These are phyloP conservation scores for Sphecodes monilicornis DNA, from an alignment of 2,888 invertebrate genomes.

Conservation along the genomic window DNA sequence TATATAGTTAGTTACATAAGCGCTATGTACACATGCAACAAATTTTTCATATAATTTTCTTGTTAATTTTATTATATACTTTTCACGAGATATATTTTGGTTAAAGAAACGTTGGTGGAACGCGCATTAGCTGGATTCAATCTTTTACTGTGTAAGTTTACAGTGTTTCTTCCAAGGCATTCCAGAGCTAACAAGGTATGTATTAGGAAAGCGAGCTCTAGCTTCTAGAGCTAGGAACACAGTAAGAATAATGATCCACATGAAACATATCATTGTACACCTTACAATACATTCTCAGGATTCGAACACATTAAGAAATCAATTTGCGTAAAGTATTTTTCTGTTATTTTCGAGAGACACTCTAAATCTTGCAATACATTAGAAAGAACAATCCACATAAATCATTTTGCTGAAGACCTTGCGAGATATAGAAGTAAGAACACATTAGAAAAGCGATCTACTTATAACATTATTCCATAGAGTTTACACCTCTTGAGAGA, in stretches of 20 bases:
- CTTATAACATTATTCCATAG: neutral
- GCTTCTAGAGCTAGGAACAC: neutral
- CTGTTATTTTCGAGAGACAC: neutral
- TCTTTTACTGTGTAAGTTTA: no score
- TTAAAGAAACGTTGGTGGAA: no score
- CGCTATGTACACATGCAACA: no score
- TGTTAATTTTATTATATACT: no score
- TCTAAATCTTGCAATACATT: neutral
- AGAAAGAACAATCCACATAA: neutral
- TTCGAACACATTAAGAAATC: neutral
- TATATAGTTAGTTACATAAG: no score
- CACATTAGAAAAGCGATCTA: neutral
- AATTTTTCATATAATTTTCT: no score
- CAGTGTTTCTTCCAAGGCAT: neutral
- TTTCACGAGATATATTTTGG: no score
- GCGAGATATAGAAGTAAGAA: neutral
- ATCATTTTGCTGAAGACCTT: neutral
- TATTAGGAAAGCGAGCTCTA: no score
- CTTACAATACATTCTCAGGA: neutral
- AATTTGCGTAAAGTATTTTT: neutral
- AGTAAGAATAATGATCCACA: neutral
- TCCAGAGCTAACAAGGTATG: no score
- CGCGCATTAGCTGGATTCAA: no score
- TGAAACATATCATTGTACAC: neutral
- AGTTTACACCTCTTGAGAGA: neutral